Conservation (phyloP, 2,888 invertebrate species). For the Disparrhopalites patrizii region DNA sequence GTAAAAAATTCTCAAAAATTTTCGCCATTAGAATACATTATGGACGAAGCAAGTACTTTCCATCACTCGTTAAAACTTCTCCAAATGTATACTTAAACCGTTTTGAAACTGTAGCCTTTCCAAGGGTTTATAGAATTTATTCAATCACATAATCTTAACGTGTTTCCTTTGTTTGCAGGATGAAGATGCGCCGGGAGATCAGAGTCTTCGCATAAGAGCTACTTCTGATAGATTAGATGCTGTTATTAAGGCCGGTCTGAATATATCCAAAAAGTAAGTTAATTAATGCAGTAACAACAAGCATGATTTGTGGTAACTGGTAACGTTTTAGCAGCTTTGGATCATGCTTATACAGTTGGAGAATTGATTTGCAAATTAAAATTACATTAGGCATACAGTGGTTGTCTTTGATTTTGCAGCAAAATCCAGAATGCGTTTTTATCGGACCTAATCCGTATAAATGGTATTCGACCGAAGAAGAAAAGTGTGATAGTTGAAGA, state of each 20-base stretch:
- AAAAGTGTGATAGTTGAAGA: constrained; percentile 65
- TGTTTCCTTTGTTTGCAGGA: neutral
- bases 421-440: constrained; percentile 77
- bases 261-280: constrained; percentile 67
- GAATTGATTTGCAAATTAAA: neutral
- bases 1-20: too few species aligned
- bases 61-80: too few species aligned
- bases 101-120: too few species aligned
- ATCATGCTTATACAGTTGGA: too few species aligned
- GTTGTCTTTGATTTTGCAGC: constrained; percentile 57
- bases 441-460: constrained; percentile 72
- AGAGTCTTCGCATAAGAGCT: constrained; percentile 62
- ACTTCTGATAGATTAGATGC: constrained; percentile 67
- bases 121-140: neutral
- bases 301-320: neutral
- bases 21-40: too few species aligned
- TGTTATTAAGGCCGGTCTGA: constrained; percentile 65
- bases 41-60: too few species aligned
- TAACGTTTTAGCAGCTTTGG: neutral
- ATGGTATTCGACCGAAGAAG: constrained; percentile 70
- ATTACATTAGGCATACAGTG: neutral
- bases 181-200: constrained; percentile 57
- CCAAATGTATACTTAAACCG: too few species aligned
- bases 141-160: neutral
- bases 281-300: neutral